Base-by-base conservation (phyloP, 2,113 vertebrate genomes). In the Odontesthes bonariensis region DNA sequence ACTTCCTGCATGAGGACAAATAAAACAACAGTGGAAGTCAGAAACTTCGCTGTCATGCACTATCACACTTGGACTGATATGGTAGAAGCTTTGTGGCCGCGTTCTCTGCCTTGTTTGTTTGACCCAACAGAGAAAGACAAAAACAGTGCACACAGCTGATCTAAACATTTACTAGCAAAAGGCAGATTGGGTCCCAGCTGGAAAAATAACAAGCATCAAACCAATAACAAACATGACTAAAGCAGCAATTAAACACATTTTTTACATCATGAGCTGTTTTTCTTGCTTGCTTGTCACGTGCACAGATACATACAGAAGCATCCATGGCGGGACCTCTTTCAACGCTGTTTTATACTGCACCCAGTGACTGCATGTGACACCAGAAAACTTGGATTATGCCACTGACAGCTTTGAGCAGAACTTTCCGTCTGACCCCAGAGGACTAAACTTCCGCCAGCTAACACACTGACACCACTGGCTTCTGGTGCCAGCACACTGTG, bases 1-100 rank as follows among this genome's bases (percentile, higher is more conserved):
- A 98, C 98, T 94, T 99, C 98, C 98, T 99, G 94, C 38, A 66
- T 69, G 55, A 88, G 84, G 76, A 90, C 79, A 92, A 73, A 92
- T 32, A 75, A 22, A 62, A 56, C 13, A 67, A 81, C 59, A n/a
- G n/a, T n/a, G n/a, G n/a, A n/a, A n/a, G n/a, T 63, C 16, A 75
- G 32, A 81, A 20, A 62, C 73, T 6, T 44, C 8, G 47, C 5
- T 8, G 6, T 63, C 8, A 42, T 14, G 22, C 23, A 68, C 17
- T 23, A 55, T 31, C 1, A 17, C 19, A 31, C 35, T 47, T 6
- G 6, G 8, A 17, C 27, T 3, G 5, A 3, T 5, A 33, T n/a
- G 1, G 12, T 47, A 31, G 13, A 53, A 44, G 11, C 5, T 16
- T 8, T 6, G 33, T 17, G 31, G 23, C 2, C 56, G 3, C 31